Percentiles rank a stretch among this genome's conserved stretches.
Evolutionary conservation across 2,113 vertebrate species (phyloP).

Genomic region (Hystrix brachyura): DNA sequence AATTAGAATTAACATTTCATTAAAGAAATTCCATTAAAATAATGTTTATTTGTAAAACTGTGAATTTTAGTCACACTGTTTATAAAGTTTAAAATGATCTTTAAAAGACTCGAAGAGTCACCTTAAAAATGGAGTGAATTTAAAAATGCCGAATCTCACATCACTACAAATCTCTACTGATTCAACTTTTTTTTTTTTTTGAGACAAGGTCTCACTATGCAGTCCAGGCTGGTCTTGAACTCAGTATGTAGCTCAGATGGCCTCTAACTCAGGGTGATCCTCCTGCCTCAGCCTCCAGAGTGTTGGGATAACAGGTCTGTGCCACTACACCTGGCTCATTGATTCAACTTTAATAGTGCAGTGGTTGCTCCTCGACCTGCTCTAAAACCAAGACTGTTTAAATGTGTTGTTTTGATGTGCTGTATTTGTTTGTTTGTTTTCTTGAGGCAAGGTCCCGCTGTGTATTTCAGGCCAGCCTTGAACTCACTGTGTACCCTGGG

Average conservation of each 20-base stretch:
- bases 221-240: background rate
- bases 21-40: slow-evolving; percentile 54
- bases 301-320: background rate
- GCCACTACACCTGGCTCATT: background rate
- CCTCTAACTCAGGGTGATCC: background rate
- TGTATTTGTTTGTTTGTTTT: background rate
- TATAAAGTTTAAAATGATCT: background rate
- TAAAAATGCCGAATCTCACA: background rate
- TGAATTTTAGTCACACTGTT: background rate
- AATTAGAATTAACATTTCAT: slow-evolving; percentile 47
- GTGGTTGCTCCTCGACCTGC: background rate
- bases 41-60: background rate
- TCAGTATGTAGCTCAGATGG: background rate
- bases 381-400: slow-evolving; percentile 54
- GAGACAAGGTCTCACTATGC: background rate
- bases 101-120: slow-evolving; percentile 36
- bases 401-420: slow-evolving; percentile 32
- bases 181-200: background rate
- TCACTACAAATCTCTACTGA: slow-evolving; percentile 34
- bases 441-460: too few species aligned
- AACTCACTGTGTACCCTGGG: too few species aligned
- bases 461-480: too few species aligned
- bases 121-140: background rate
- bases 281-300: background rate
- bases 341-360: slow-evolving; percentile 35